Evolutionary conservation across 1,140 invertebrate genomes (phyloP).

Genomic region (Lepidostoma basale): DNA sequence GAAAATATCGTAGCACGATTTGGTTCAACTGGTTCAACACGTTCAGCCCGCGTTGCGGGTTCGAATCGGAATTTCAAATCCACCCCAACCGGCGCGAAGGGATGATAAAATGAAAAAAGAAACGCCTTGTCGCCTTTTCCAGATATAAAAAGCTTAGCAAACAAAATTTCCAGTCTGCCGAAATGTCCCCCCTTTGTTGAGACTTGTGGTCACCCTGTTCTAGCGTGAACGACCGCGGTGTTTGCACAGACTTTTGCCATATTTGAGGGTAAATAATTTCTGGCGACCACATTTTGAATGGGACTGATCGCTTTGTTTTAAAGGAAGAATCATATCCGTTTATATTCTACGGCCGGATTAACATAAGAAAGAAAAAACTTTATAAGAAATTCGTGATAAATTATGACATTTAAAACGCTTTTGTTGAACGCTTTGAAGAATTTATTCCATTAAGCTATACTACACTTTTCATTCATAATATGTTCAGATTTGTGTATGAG

Average conservation of each 20-base stretch:
- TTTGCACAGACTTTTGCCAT: slow-evolving; percentile 22
- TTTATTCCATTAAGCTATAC: no score
- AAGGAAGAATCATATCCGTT: no score
- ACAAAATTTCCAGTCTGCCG: slow-evolving; percentile 25
- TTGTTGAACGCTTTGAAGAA: no score
- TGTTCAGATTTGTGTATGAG: no score
- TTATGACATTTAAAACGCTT: no score
- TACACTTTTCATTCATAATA: no score
- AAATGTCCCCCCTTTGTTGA: slow-evolving; percentile 17
- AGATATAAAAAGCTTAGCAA: slow-evolving; percentile 30
- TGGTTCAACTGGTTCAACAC: background rate
- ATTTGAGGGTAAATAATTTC: slow-evolving; percentile 30
- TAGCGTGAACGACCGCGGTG: slow-evolving; percentile 25
- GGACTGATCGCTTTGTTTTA: background rate
- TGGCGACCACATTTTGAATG: slow-evolving; percentile 18
- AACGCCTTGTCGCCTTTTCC: slow-evolving; percentile 11
- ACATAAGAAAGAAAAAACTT: no score
- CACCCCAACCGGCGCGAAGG: background rate
- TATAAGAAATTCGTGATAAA: no score
- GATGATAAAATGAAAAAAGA: slow-evolving; percentile 13
- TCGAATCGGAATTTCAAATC: slow-evolving; percentile 26
- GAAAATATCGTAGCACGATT: slow-evolving; percentile 13
- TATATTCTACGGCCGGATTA: no score
- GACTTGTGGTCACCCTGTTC: slow-evolving; percentile 14
- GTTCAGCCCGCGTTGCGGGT: slow-evolving; percentile 5